Base-by-base conservation (phyloP, 1,140 invertebrate genomes). In the Sycophaga agraensis region DNA sequence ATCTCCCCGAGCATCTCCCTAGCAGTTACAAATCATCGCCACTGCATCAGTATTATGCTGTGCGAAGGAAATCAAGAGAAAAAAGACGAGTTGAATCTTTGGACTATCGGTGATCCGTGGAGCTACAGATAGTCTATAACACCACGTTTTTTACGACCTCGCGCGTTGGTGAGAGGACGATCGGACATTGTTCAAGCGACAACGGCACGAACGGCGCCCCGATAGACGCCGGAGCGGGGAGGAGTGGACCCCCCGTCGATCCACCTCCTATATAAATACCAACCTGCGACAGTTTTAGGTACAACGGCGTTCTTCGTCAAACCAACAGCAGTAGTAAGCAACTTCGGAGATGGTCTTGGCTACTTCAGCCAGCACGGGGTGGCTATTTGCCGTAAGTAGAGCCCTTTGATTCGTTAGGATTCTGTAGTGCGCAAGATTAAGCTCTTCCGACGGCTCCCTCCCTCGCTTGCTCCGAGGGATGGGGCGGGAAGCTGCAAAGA, bases 311-410 rank as follows among this genome's bases (percentile, higher is more conserved):
- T 49, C 8, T 31, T 35, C 45, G 11, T 17, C n/a, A 21, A 42
- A 22, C 16, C 34, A 4, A 34, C 37, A 11, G 26, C 35, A 42
- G 19, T 42, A 21, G n/a, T 26, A 31, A 22, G 24, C 34, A 17
- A 50, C 31, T 50, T 37, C 53, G 48, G 46, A 58, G 22, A 63
- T 63, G 61, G 48, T 43, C n/a, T 53, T 37, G 54, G 39, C 6
- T 37, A 45, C 46, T 51, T 53, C 54, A 19, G 31, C 54, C 28
- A 21, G 46, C 37, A 51, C 9, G 31, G 54, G 61, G 48, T 51
- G 54, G 54, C 48, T 53, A 26, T 50, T 53, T 19, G 22, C 61
- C 39, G 61, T 63, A 57, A 63, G 61, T 63, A 63, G 14, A 37
- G 9, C 1, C 28, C 17, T 11, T 50, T 49, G 26, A 49, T 49